Conservation (phyloP, 2,888 invertebrate species). For the Ceratothoa steindachneri region DNA sequence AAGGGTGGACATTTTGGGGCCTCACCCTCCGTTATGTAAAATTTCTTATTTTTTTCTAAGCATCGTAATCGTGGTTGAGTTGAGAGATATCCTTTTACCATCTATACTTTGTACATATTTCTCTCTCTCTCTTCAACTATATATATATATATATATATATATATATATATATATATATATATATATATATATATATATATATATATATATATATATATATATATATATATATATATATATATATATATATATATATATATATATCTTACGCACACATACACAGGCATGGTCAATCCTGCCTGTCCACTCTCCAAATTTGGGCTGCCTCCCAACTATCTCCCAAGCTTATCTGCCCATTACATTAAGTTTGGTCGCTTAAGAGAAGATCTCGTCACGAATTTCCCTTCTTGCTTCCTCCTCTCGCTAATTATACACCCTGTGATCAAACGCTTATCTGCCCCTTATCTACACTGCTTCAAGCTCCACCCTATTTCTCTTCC, state of each 20-base stretch:
- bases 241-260: constrained; percentile 22
- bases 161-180: constrained; percentile 15
- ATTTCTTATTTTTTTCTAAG: too few species aligned
- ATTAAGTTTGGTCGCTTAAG: neutral
- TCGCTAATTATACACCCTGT: neutral
- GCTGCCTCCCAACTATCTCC: neutral
- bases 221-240: constrained; percentile 18
- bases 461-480: neutral
- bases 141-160: constrained; percentile 12
- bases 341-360: neutral
- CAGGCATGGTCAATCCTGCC: neutral
- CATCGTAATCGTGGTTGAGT: too few species aligned
- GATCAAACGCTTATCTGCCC: neutral
- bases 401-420: neutral
- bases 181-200: constrained; percentile 15
- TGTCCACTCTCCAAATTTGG: neutral
- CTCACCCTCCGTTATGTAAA: too few species aligned
- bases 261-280: too few species aligned
- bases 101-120: too few species aligned
- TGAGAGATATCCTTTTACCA: too few species aligned
- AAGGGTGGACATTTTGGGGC: too few species aligned
- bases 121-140: too few species aligned
- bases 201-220: constrained; percentile 13
- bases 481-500: neutral
- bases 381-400: neutral